These are phyloP conservation scores for Onychostoma macrolepis DNA, from an alignment of 2,113 vertebrate genomes.

Conservation along the genomic window DNA sequence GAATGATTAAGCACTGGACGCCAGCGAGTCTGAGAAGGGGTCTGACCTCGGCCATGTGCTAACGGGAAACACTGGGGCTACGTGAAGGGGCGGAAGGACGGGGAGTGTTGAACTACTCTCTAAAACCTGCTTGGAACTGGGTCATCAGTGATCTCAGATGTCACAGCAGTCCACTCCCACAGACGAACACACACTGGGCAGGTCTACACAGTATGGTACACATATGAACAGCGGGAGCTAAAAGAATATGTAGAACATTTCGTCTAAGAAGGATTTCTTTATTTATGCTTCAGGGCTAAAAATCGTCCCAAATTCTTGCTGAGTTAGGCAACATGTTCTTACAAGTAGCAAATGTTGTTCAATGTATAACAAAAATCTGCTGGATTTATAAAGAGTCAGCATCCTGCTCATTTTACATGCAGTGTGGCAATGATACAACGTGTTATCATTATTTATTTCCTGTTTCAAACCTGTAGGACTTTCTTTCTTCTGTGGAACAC, in stretches of 20 bases:
- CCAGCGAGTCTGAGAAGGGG: slow-evolving; percentile 40
- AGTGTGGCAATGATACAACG: neutral
- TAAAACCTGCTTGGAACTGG: neutral
- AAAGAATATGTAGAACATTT: neutral
- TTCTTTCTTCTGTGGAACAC: neutral
- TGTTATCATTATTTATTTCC: neutral
- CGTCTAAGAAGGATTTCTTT: neutral
- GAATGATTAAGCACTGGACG: slow-evolving; percentile 20
- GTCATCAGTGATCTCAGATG: slow-evolving; percentile 13
- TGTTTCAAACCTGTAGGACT: no score
- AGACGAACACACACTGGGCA: neutral
- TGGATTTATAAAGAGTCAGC: slow-evolving; percentile 10
- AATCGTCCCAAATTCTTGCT: neutral
- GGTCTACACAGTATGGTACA: neutral
- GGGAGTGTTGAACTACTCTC: neutral
- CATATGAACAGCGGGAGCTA: neutral
- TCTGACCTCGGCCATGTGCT: slow-evolving; percentile 21
- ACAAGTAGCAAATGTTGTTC: neutral
- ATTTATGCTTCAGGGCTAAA: slow-evolving; percentile 5
- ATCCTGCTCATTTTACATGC: neutral
- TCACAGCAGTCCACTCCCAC: neutral
- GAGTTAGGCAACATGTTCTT: neutral
- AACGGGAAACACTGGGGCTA: slow-evolving; percentile 14
- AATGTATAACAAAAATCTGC: neutral
- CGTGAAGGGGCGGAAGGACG: neutral